Conservation (phyloP, 2,797 vertebrate genomes). For the Bradypodion ventrale region DNA sequence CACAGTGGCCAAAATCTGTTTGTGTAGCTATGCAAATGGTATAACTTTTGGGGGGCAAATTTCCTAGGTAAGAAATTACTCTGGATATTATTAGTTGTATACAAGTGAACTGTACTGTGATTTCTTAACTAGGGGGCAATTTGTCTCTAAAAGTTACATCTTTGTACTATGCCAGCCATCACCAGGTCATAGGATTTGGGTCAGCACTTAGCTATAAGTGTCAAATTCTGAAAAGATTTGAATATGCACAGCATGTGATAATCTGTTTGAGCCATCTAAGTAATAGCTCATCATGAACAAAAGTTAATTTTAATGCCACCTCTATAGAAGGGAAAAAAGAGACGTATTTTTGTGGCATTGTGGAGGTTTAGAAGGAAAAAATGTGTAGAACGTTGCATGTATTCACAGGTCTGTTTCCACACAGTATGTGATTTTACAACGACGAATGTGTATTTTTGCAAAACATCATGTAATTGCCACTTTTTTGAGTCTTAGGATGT, state of each 20-base stretch:
- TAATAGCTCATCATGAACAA: conserved; percentile 26
- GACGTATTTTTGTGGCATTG: conserved; percentile 18
- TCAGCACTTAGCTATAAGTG: conserved; percentile 52
- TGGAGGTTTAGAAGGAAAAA: not conserved
- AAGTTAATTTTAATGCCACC: conserved; percentile 23
- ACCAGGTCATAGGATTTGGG: too few species aligned
- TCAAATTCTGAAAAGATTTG: conserved; percentile 47
- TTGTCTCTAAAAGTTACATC: too few species aligned
- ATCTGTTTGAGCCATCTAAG: conserved; percentile 38
- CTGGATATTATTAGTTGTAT: too few species aligned
- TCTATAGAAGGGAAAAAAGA: conserved; percentile 21
- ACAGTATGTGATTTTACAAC: conserved; percentile 33
- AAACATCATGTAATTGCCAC: conserved; percentile 57
- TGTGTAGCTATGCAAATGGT: too few species aligned
- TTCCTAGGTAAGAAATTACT: too few species aligned
- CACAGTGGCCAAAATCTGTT: not conserved
- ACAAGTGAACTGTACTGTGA: too few species aligned
- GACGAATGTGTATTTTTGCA: conserved; percentile 61
- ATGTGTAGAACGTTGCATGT: conserved; percentile 19
- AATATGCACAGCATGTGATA: conserved; percentile 42
- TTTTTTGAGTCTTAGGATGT: conserved; percentile 57
- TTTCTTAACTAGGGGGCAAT: too few species aligned
- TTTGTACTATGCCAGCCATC: too few species aligned
- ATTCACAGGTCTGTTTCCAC: conserved; percentile 58
- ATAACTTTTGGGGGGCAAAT: too few species aligned